phyloP scores from a whole-genome alignment of 2,888 invertebrate species.

The Metalampra italica region DNA sequence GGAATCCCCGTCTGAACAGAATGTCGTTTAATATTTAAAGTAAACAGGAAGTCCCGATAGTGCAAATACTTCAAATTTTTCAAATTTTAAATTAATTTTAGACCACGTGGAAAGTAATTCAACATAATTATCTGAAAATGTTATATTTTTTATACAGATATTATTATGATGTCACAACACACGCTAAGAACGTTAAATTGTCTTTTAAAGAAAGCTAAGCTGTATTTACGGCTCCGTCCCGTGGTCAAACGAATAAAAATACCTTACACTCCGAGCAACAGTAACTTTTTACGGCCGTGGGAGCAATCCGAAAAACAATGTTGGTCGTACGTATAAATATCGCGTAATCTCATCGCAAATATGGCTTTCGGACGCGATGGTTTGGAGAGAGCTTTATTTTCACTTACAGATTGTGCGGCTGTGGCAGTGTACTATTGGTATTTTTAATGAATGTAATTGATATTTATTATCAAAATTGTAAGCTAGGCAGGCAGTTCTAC shows the following conservation, averaged over 20 bases:
- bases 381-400: conserved; percentile 1
- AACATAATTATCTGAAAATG: too few species aligned
- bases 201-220: conserved; percentile 14
- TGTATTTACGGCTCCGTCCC: conserved; percentile 19
- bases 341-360: conserved; percentile 27
- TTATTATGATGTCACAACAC: not conserved
- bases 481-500: too few species aligned
- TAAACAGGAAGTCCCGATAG: too few species aligned
- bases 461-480: not conserved
- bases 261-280: conserved; percentile 12
- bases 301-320: conserved; percentile 18
- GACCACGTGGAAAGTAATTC: too few species aligned
- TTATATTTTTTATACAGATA: too few species aligned
- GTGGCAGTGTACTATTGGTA: too few species aligned
- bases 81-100: too few species aligned
- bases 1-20: too few species aligned
- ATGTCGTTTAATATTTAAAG: too few species aligned
- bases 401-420: not conserved
- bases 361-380: conserved; percentile 15
- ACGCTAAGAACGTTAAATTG: not conserved
- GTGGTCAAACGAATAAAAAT: conserved; percentile 29
- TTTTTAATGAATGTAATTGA: not conserved
- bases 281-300: conserved; percentile 14
- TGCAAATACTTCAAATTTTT: too few species aligned
- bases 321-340: conserved; percentile 23